phyloP scores from a whole-genome alignment of 2,113 vertebrate genomes.

The Dasypus novemcinctus region DNA sequence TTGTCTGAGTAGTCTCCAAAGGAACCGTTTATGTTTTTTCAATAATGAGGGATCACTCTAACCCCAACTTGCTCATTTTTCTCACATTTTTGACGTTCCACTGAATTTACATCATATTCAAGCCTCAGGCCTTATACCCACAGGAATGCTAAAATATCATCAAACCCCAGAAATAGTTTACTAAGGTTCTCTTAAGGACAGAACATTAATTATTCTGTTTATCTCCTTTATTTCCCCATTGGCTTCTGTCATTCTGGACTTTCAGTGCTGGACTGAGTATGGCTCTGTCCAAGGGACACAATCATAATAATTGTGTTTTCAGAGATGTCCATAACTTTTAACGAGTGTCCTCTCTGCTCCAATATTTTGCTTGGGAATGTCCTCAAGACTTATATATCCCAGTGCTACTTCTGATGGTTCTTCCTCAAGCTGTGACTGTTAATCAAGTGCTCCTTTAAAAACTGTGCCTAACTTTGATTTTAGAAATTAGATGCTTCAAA shows the following conservation, averaged over 20 bases:
- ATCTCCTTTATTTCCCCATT: conserved; percentile 4
- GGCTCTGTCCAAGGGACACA: not conserved
- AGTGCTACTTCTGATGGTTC: not conserved
- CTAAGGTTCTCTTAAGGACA: not conserved
- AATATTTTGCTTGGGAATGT: not conserved
- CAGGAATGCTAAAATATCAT: not conserved
- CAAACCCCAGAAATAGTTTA: not conserved
- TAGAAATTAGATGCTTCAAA: not conserved
- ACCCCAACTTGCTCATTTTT: not conserved
- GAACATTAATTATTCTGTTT: not conserved
- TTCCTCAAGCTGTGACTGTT: not conserved
- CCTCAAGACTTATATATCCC: not conserved
- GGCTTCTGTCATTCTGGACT: not conserved
- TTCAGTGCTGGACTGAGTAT: not conserved
- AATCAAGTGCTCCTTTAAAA: not conserved
- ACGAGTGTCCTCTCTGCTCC: not conserved
- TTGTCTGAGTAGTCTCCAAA: not conserved
- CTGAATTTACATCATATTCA: not conserved
- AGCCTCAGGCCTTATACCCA: not conserved
- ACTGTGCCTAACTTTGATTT: not conserved
- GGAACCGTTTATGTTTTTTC: not conserved
- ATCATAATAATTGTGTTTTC: not conserved
- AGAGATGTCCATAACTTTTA: not conserved
- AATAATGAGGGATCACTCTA: not conserved
- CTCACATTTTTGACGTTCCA: not conserved